These are phyloP conservation scores for Chamaetylas fuelleborni DNA, from an alignment of 2,113 vertebrate genomes.

Conservation along the genomic window DNA sequence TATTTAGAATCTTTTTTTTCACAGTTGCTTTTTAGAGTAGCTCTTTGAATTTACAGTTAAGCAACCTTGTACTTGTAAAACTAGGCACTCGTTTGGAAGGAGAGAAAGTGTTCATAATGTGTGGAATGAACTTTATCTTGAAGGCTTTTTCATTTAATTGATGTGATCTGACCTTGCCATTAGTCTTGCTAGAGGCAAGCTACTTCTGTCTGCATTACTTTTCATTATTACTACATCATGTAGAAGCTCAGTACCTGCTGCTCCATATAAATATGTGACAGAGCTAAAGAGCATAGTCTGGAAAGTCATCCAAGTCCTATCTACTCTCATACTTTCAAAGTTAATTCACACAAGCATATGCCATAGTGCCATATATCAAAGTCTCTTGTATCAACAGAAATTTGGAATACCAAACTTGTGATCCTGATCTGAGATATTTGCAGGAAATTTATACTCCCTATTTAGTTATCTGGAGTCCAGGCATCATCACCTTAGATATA, in stretches of 20 bases:
- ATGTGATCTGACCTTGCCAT: slow-evolving; percentile 61
- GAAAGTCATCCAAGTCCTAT: slow-evolving; percentile 42
- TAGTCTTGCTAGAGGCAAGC: slow-evolving; percentile 62
- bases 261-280: slow-evolving; percentile 43
- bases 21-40: not conserved
- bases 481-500: slow-evolving; percentile 36
- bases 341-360: slow-evolving; percentile 14
- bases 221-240: slow-evolving; percentile 33
- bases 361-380: slow-evolving; percentile 31
- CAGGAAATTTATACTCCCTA: slow-evolving; percentile 52
- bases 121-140: slow-evolving; percentile 34
- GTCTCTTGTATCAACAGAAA: slow-evolving; percentile 47
- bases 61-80: not conserved
- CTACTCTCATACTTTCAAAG: not conserved
- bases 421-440: slow-evolving; percentile 13
- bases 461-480: slow-evolving; percentile 49
- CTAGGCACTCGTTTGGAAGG: not conserved
- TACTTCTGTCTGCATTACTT: slow-evolving; percentile 61
- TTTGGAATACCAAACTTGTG: slow-evolving; percentile 32
- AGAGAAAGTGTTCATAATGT: not conserved
- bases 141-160: slow-evolving; percentile 61
- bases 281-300: not conserved
- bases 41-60: not conserved
- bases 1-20: not conserved
- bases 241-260: slow-evolving; percentile 36